Base-by-base conservation (phyloP, 1,140 invertebrate species). In the Drosophila mauritiana region DNA sequence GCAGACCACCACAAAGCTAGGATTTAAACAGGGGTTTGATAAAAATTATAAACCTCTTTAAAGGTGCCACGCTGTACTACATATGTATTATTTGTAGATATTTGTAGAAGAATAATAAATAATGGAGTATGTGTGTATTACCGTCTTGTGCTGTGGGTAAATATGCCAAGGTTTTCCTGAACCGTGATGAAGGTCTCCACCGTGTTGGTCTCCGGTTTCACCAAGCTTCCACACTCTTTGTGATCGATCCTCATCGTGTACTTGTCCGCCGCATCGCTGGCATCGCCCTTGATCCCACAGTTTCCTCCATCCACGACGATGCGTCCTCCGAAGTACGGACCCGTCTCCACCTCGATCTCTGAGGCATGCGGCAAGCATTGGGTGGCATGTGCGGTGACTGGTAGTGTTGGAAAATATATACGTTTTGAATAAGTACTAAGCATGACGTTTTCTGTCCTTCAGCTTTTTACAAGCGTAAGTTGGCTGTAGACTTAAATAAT, bases 121-220 rank as follows among this genome's bases (percentile, higher is more conserved):
- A 37, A 13, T 37, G 5, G 12, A 3, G 2, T 31, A 31, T 31
- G 8, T 37, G 40, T 25, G 12, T 67, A 68, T 90, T 83, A 94
- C 93, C 95, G 94, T 62, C 96, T 92, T 1, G 96, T 96, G 83
- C 96, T 96, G 80, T 97, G 96, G 0, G 96, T 97, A 10, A 97
- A 94, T 68, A 97, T 96, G 1, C 96, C 95, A 36, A 96, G 91
- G 91, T 96, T 96, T 89, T 97, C 96, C 82, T 97, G 96, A 5
- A 97, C 96, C 5, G 96, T 94, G 17, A 97, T 95, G 81, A 96
- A 96, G 1, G 96, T 96, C 45, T 94, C 95, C 62, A 96, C 96
- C 2, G 95, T 95, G 53, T 91, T 92, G 1, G 94, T 95, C 58
- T 95, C 95, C 6, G 94, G 93, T 53, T 96, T 96, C 3, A 96